Evolutionary conservation across 2,797 vertebrate species (phyloP).

Genomic region (Balearica regulorum): DNA sequence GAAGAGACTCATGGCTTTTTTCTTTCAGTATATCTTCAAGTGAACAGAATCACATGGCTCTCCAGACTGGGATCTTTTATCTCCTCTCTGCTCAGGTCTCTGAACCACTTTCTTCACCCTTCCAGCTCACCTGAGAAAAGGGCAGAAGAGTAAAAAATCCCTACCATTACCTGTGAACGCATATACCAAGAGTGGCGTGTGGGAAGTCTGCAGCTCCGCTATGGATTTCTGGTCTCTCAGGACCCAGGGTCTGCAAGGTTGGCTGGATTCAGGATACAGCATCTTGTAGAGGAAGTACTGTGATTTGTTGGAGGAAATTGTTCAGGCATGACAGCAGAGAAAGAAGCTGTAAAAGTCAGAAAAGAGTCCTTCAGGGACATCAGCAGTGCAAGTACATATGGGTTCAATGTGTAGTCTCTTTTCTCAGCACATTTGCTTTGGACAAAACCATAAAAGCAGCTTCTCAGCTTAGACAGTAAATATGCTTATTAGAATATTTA

Average conservation of each 20-base stretch:
- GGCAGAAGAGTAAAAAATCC: background rate
- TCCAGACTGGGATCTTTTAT: background rate
- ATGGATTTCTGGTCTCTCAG: background rate
- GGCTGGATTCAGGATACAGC: background rate
- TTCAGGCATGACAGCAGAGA: background rate
- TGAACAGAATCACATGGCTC: background rate
- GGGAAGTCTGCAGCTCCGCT: background rate
- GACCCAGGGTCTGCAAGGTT: background rate
- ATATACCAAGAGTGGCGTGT: accelerated
- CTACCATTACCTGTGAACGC: background rate
- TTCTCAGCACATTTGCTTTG: background rate
- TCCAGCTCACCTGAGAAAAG: background rate
- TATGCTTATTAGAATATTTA: background rate
- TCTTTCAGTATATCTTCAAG: background rate
- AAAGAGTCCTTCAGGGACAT: background rate
- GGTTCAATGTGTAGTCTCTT: background rate
- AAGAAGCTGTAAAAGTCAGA: background rate
- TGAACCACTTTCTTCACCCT: background rate
- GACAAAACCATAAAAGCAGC: background rate
- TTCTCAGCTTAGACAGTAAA: background rate
- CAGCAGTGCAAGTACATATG: accelerated
- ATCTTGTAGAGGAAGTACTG: background rate
- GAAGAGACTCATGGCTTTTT: background rate
- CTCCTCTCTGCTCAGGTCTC: background rate
- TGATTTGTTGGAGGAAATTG: background rate